Conservation (phyloP, 2,113 vertebrate species). For the Coreoperca whiteheadi region DNA sequence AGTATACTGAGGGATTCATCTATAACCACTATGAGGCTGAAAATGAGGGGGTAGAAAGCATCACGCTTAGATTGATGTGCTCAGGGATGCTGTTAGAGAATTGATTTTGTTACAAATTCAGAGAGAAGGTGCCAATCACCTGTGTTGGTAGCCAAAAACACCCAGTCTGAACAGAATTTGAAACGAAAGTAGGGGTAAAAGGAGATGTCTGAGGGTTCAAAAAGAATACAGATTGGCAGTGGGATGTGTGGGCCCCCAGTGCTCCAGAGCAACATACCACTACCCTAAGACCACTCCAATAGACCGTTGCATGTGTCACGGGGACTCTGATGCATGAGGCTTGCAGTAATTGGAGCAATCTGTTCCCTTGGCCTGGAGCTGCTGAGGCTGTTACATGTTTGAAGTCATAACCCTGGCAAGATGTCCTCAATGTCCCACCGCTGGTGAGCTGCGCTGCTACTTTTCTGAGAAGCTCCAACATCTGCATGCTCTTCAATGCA, state of each 20-base stretch:
- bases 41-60: conserved; percentile 71
- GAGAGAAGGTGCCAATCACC: conserved; percentile 79
- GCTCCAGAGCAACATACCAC: conserved; percentile 73
- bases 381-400: conserved; percentile 74
- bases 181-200: conserved; percentile 73
- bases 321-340: conserved; percentile 75
- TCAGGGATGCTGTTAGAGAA: conserved; percentile 79
- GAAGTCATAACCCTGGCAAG: conserved; percentile 79
- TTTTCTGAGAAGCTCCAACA: conserved; percentile 55
- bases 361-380: conserved; percentile 75
- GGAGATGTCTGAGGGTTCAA: conserved; percentile 76
- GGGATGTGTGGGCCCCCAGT: conserved; percentile 69
- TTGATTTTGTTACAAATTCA: conserved; percentile 84
- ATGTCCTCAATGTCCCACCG: conserved; percentile 74
- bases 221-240: conserved; percentile 79
- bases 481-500: conserved; percentile 40
- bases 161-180: conserved; percentile 69
- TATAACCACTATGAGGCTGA: conserved; percentile 69
- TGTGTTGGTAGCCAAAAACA: conserved; percentile 74
- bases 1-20: conserved; percentile 68
- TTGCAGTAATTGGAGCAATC: conserved; percentile 84
- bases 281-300: conserved; percentile 79
- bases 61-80: conserved; percentile 74
- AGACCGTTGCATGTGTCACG: conserved; percentile 74
- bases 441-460: conserved; percentile 51